A percentile compares a stretch with the other conserved stretches of the same genome.
Evolutionary conservation across 1,140 invertebrate species (phyloP).

Genomic region (Helicoverpa armigera): DNA sequence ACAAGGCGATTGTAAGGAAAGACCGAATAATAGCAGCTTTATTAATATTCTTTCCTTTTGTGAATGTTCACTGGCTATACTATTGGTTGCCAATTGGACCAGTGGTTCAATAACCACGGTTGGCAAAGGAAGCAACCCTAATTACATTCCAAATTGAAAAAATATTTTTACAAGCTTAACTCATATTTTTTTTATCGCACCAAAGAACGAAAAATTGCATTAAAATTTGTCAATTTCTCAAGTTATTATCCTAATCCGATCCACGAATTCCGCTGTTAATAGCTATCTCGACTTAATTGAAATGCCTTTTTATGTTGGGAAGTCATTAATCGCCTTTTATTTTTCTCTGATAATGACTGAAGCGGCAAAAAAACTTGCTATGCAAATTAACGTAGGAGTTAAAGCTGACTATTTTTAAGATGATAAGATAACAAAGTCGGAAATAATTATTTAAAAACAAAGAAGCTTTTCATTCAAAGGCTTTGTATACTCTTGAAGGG

Average conservation of each 20-base stretch:
- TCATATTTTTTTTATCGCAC: background rate
- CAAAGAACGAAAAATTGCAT: constrained; percentile 4
- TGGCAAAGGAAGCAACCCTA: background rate
- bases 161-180: background rate
- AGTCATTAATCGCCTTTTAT: constrained; percentile 37
- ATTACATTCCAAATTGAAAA: background rate
- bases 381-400: background rate
- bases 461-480: background rate
- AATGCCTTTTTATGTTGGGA: constrained; percentile 18
- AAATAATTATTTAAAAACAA: background rate
- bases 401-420: too few relatives aligned
- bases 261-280: constrained; percentile 47
- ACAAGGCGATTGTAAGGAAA: too few relatives aligned
- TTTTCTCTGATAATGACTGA: constrained; percentile 22
- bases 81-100: background rate
- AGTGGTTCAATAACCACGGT: background rate
- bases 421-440: too few relatives aligned
- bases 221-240: constrained; percentile 30
- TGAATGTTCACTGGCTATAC: background rate
- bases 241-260: constrained; percentile 25
- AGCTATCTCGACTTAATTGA: constrained; percentile 41
- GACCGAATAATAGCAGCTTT: background rate
- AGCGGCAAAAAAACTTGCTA: background rate
- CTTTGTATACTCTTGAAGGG: background rate
- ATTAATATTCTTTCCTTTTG: background rate